Conservation (phyloP, 2,113 vertebrate genomes). For the Hydropotes inermis region DNA sequence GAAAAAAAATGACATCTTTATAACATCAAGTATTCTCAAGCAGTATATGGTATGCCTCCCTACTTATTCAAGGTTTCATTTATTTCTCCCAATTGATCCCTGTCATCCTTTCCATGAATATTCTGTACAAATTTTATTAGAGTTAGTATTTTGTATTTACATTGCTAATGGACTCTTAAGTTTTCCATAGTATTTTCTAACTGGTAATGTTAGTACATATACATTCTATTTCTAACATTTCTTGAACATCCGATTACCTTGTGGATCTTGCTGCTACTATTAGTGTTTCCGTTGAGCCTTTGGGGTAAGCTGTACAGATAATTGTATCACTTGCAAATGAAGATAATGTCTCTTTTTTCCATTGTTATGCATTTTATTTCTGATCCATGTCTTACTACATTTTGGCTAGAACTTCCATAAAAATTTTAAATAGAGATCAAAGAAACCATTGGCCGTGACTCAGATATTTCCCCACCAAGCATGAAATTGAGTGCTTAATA, state of each 20-base stretch:
- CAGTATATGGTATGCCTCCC: background rate
- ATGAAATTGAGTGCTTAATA: conserved; percentile 1
- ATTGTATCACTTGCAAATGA: conserved; percentile 8
- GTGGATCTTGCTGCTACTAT: background rate
- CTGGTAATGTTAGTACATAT: background rate
- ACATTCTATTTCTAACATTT: conserved; percentile 36
- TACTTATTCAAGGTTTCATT: conserved; percentile 5
- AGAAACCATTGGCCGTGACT: background rate
- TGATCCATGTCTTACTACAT: background rate
- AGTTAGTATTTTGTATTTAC: conserved; percentile 35
- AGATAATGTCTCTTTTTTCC: background rate
- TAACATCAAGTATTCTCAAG: background rate
- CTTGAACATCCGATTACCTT: conserved; percentile 9
- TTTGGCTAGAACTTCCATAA: conserved; percentile 25
- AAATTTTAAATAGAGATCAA: conserved; percentile 17
- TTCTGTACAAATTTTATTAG: conserved; percentile 31
- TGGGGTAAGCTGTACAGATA: background rate
- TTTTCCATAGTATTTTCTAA: conserved; percentile 36
- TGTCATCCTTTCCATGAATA: background rate
- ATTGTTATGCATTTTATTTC: conserved; percentile 19
- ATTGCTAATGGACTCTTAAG: conserved; percentile 29
- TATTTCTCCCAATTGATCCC: conserved; percentile 23
- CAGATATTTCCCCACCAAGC: conserved; percentile 19
- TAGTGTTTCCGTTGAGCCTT: background rate
- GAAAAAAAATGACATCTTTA: conserved; percentile 17